These are phyloP conservation scores for Drosophila sturtevanti DNA, from an alignment of 1,140 invertebrate genomes.

Conservation along the genomic window DNA sequence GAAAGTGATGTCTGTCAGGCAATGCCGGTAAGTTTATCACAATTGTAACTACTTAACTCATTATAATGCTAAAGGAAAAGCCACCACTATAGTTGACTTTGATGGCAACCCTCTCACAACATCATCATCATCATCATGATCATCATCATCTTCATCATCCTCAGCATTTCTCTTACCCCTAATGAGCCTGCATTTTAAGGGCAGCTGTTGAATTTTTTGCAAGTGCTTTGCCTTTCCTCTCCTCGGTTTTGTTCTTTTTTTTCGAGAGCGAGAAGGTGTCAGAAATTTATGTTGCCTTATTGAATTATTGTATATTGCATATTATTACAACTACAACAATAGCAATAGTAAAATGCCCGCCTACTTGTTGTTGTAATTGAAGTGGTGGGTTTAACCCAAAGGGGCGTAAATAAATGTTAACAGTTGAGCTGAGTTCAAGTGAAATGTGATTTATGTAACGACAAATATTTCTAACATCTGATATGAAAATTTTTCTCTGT, in stretches of 20 bases:
- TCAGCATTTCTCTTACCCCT: conserved; percentile 17
- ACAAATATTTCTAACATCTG: conserved; percentile 22
- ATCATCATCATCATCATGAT: not conserved
- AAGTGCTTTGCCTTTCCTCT: conserved; percentile 15
- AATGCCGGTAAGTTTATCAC: conserved; percentile 84
- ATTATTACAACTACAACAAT: conserved; percentile 45
- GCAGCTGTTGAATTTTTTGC: conserved; percentile 68
- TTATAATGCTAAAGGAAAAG: conserved; percentile 44
- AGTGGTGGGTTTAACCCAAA: conserved; percentile 39
- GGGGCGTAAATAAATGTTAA: conserved; percentile 39
- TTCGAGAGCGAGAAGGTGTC: conserved; percentile 57
- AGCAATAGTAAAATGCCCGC: not conserved
- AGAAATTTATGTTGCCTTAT: conserved; percentile 70
- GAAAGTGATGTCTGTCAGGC: conserved; percentile 82
- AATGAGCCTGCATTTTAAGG: conserved; percentile 57
- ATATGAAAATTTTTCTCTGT: too few species aligned
- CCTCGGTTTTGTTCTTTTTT: not conserved
- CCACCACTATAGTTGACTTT: conserved; percentile 23
- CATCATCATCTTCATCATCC: not conserved
- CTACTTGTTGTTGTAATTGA: conserved; percentile 32
- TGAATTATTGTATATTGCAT: conserved; percentile 68
- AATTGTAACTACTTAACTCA: not conserved
- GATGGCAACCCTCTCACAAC: conserved; percentile 43
- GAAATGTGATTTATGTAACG: conserved; percentile 17
- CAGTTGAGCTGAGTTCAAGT: conserved; percentile 29